These are phyloP conservation scores for Enteromius argenteus DNA, from an alignment of 2,797 vertebrate species.

Conservation along the genomic window DNA sequence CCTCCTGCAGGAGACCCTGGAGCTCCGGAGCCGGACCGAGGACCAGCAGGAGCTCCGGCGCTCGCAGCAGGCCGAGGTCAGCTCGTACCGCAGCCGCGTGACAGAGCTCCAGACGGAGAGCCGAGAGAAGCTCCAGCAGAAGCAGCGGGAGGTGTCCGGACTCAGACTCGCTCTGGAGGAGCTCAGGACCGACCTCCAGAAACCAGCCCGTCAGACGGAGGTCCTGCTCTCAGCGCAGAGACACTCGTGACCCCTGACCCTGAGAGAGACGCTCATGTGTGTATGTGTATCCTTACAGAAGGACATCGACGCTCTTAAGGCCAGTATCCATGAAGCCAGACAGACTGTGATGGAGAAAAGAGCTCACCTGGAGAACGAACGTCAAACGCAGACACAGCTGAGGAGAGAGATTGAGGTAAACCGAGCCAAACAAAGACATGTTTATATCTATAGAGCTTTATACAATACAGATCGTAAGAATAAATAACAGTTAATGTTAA, in stretches of 20 bases:
- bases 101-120: slow-evolving; percentile 66
- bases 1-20: slow-evolving; percentile 60
- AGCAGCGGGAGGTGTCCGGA: slow-evolving; percentile 58
- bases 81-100: slow-evolving; percentile 69
- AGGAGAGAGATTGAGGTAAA: slow-evolving; percentile 76
- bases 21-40: slow-evolving; percentile 54
- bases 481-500: too few relatives aligned
- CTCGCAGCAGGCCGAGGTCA: slow-evolving; percentile 45
- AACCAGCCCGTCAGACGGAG: slow-evolving; percentile 67
- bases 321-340: slow-evolving; percentile 58
- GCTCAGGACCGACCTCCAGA: slow-evolving; percentile 68
- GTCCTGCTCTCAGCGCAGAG: slow-evolving; percentile 54
- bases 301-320: slow-evolving; percentile 66
- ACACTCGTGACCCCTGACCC: too few relatives aligned
- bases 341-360: slow-evolving; percentile 55
- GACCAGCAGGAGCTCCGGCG: slow-evolving; percentile 63
- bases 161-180: slow-evolving; percentile 65
- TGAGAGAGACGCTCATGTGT: too few relatives aligned
- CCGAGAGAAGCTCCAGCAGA: slow-evolving; percentile 67
- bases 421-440: not conserved
- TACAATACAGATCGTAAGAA: not conserved
- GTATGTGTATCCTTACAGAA: slow-evolving; percentile 58
- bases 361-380: slow-evolving; percentile 63
- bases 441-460: not conserved
- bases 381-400: slow-evolving; percentile 66